These are phyloP conservation scores for Melanotaenia parkinsoni DNA, from an alignment of 2,797 vertebrate genomes.

Conservation along the genomic window DNA sequence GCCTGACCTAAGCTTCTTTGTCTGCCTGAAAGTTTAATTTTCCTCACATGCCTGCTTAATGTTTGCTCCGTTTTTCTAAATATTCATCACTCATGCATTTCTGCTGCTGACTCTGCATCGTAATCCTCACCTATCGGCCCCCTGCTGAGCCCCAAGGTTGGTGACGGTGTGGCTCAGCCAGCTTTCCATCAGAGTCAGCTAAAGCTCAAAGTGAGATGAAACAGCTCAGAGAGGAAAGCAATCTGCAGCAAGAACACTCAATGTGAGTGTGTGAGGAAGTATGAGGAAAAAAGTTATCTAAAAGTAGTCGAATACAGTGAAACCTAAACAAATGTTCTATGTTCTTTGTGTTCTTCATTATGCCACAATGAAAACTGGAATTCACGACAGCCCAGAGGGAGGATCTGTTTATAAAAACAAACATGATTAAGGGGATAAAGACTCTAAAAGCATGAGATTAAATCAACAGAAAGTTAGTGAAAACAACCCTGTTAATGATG, in stretches of 20 bases:
- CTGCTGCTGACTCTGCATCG: slow-evolving; percentile 53
- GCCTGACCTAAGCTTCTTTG: slow-evolving; percentile 44
- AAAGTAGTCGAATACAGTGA: slow-evolving; percentile 11
- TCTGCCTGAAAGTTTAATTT: slow-evolving; percentile 38
- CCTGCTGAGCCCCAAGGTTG: slow-evolving; percentile 60
- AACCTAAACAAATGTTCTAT: slow-evolving; percentile 1
- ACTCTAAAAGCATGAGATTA: slow-evolving; percentile 1
- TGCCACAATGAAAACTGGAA: slow-evolving; percentile 11
- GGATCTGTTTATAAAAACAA: neutral
- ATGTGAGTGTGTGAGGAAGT: neutral
- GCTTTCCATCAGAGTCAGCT: slow-evolving; percentile 65
- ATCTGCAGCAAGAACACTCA: slow-evolving; percentile 40
- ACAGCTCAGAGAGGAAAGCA: slow-evolving; percentile 41
- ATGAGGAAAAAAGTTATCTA: slow-evolving; percentile 14
- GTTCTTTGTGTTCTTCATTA: neutral
- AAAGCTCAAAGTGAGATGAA: slow-evolving; percentile 66
- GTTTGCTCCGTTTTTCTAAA: slow-evolving; percentile 44
- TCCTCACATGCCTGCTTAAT: slow-evolving; percentile 23
- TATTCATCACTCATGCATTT: slow-evolving; percentile 47
- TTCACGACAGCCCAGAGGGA: neutral
- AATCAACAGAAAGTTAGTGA: neutral
- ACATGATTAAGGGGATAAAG: slow-evolving; percentile 6
- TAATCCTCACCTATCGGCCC: slow-evolving; percentile 60
- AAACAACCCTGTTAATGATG: neutral
- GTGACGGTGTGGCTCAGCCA: slow-evolving; percentile 59